phyloP scores from a whole-genome alignment of 1,140 invertebrate genomes.

The Chrysoperla carnea region DNA sequence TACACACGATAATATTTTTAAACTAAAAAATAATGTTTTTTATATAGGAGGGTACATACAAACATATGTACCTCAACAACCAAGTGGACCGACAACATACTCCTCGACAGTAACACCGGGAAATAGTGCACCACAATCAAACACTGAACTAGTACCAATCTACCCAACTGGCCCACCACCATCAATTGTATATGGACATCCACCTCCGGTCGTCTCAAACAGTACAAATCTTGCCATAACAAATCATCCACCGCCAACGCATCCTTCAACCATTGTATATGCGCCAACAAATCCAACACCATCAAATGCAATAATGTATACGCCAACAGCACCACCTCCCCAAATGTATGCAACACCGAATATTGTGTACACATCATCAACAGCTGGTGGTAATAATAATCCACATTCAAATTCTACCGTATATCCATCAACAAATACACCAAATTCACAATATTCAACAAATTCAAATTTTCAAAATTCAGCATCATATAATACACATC shows the following conservation, averaged over 20 bases:
- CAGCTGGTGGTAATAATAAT: no score
- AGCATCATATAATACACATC: no score
- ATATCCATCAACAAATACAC: no score
- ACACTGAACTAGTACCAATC: conserved; percentile 13
- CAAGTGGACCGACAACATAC: background rate
- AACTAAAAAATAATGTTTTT: no score
- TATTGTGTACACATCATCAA: no score
- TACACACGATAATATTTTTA: no score
- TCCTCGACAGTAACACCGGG: background rate
- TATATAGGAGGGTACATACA: no score
- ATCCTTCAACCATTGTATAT: background rate
- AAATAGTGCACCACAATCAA: background rate
- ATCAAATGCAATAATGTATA: background rate
- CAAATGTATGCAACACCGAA: background rate
- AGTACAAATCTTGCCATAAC: conserved; percentile 7
- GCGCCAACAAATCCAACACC: background rate
- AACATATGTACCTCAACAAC: no score
- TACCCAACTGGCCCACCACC: conserved; percentile 6
- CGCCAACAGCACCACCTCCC: background rate
- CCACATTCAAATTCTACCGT: no score
- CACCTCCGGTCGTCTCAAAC: conserved; percentile 7
- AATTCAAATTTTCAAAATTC: no score
- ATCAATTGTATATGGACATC: background rate
- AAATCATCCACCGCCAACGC: background rate
- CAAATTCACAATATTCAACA: no score